A percentile compares a stretch with the other conserved stretches of the same genome.
phyloP scores from a whole-genome alignment of 1,140 invertebrate genomes.

The Bombus pascuorum region DNA sequence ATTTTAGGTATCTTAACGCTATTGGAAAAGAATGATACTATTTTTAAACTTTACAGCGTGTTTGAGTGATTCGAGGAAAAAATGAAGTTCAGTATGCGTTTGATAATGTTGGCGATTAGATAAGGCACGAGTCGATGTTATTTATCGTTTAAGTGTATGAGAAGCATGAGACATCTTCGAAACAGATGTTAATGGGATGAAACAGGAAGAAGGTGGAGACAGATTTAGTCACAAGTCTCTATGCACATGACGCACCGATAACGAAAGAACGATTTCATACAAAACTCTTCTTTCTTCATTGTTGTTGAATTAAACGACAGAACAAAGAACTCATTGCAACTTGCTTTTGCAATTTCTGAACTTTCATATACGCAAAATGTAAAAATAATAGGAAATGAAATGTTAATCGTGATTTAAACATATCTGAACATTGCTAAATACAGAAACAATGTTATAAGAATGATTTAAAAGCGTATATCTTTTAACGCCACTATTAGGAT shows the following conservation, averaged over 20 bases:
- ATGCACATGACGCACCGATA: slow-evolving; percentile 40
- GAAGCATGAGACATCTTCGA: slow-evolving; percentile 55
- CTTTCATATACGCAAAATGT: neutral
- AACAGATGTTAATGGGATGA: slow-evolving; percentile 47
- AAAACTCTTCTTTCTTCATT: neutral
- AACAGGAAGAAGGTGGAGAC: slow-evolving; percentile 58
- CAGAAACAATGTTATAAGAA: neutral
- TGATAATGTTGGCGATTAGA: slow-evolving; percentile 56
- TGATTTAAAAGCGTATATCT: slow-evolving; percentile 6
- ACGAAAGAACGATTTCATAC: slow-evolving; percentile 18
- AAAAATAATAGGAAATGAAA: neutral
- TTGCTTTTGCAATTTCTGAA: neutral
- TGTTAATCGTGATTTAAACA: neutral
- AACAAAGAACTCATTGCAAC: neutral
- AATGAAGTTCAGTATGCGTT: neutral
- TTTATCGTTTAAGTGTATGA: slow-evolving; percentile 27
- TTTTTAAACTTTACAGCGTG: too few relatives aligned
- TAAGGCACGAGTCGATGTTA: slow-evolving; percentile 41
- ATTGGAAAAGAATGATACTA: too few relatives aligned
- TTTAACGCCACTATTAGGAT: slow-evolving; percentile 50
- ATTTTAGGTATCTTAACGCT: neutral
- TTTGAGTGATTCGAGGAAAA: neutral
- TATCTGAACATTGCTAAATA: neutral
- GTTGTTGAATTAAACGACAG: neutral
- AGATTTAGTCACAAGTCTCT: slow-evolving; percentile 33